Conservation (phyloP, 2,888 invertebrate genomes). For the Drosophila picticornis region DNA sequence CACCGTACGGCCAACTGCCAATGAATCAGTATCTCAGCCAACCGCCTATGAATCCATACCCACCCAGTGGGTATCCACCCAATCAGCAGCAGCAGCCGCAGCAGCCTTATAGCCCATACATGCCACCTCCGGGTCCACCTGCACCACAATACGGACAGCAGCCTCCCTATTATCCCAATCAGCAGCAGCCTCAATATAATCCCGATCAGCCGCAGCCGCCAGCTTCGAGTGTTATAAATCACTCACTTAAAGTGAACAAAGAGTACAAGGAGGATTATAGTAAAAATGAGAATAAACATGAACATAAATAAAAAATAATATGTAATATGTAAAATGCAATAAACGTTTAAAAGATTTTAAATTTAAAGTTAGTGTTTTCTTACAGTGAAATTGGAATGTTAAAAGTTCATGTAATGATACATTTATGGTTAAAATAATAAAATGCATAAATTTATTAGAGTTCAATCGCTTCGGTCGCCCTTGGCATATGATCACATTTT, state of each 20-base stretch:
- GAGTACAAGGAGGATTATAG: constrained; percentile 63
- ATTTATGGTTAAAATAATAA: not conserved
- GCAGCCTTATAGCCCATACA: constrained; percentile 8
- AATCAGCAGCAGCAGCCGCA: constrained; percentile 18
- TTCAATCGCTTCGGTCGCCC: not conserved
- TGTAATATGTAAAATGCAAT: not conserved
- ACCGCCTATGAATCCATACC: not conserved
- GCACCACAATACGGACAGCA: constrained; percentile 6
- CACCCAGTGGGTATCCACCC: not conserved
- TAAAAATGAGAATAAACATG: constrained; percentile 9
- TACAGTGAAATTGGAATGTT: not conserved
- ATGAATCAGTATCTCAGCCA: constrained; percentile 18
- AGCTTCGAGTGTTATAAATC: constrained; percentile 59
- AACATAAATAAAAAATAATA: not conserved
- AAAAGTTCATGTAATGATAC: not conserved
- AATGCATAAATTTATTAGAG: not conserved
- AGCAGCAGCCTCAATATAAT: not conserved
- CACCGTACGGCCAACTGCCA: constrained; percentile 1
- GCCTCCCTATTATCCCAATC: constrained; percentile 7
- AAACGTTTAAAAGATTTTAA: not conserved
- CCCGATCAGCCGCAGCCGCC: constrained; percentile 15
- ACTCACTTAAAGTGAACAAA: constrained; percentile 74
- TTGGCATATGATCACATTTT: not conserved
- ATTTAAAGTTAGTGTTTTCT: too few relatives aligned
- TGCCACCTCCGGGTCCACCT: not conserved